Evolutionary conservation across 1,140 invertebrate genomes (phyloP), one percentile per base, ranked within the genome.

Genomic region (Drosophila trapezifrons): DNA sequence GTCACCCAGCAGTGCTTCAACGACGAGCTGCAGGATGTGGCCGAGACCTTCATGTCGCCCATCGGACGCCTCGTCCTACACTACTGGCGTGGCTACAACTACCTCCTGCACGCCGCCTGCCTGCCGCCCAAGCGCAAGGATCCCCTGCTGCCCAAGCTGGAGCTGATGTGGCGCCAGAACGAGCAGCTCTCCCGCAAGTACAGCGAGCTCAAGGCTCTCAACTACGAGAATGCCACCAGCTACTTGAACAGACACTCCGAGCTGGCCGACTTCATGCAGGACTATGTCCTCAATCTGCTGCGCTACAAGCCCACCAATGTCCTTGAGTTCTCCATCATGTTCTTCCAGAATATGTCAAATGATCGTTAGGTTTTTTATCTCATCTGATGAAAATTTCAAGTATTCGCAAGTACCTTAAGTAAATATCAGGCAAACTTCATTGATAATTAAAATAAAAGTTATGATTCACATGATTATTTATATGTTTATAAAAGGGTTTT

Each of bases 1-100:
- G n/a, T n/a, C n/a, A n/a, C n/a, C n/a, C n/a, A n/a, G 40, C 90
- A 91, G 51, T 91, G 90, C 57, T 91, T 91, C 59, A 91, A 91
- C 35, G 80, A 87, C 12, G 86, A 87, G 46, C 64, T 78, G 6
- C 85, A 91, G 64, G 90, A 91, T 37, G 82, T 84, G 18, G 78
- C 90, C 17, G 90, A 91, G 57, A 91, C 85, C 7, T 91, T 69
- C 22, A 87, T 86, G 72, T 73, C 80, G 0, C 70, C 82, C 0
- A 76, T 62, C 38, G 90, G 85, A 9, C 73, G 66, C 40, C 91
- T 91, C 22, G 65, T 87, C 4, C 32, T 91, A 10, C 90, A 91
- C 45, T 91, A 69, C 17, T 91, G 90, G 90, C 72, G 69, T 0
- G 80, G 77, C 32, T 91, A 84, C 42, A 90, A 86, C 40, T 91